Conservation (phyloP, 2,888 invertebrate species). For the Lepidocyrtoides sp. region DNA sequence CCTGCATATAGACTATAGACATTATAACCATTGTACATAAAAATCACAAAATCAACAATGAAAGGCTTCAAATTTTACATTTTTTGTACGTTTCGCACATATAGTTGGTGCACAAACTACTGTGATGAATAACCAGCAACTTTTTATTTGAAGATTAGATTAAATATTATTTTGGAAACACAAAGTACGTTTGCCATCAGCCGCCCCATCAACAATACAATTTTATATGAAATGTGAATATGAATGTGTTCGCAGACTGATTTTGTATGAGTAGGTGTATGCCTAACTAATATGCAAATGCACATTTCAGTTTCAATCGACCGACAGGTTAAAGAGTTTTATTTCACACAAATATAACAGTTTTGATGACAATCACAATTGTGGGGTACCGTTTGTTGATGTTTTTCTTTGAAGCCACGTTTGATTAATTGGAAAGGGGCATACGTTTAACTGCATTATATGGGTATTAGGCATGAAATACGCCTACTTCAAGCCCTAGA, state of each 20-base stretch:
- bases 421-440: conserved; percentile 27
- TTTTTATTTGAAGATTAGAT: background rate
- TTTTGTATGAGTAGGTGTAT: background rate
- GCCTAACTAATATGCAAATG: background rate
- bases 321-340: background rate
- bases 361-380: conserved; percentile 6
- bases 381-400: background rate
- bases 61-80: too few relatives aligned
- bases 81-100: too few relatives aligned
- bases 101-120: too few relatives aligned
- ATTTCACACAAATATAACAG: background rate
- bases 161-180: background rate
- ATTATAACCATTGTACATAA: too few relatives aligned
- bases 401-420: background rate
- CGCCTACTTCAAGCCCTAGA: conserved; percentile 2
- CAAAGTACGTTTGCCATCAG: too few relatives aligned
- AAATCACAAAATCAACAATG: too few relatives aligned
- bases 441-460: background rate
- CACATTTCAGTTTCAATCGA: background rate
- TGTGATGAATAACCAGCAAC: background rate
- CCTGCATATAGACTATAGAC: too few relatives aligned
- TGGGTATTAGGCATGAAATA: conserved; percentile 6
- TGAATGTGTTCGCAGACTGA: background rate
- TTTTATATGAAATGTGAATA: background rate
- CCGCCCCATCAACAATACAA: too few relatives aligned